Conservation (phyloP, 1,140 invertebrate species). For the Anastatus disparis region DNA sequence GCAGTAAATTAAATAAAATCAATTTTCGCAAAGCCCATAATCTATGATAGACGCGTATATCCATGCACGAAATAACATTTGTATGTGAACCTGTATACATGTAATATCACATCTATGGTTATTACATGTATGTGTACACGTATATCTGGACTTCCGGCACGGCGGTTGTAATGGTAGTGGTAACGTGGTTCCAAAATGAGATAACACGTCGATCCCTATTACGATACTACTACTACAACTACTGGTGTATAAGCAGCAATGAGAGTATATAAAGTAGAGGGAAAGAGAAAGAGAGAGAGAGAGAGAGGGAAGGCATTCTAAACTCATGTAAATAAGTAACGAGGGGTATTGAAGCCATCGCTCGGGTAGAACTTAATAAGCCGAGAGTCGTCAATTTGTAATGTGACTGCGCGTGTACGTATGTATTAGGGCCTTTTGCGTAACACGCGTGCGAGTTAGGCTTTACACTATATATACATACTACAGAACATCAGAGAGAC, state of each 20-base stretch:
- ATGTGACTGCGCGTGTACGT: constrained; percentile 53
- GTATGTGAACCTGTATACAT: no score
- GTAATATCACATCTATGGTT: no score
- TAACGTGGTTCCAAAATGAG: not conserved
- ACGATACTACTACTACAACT: no score
- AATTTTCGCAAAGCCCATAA: no score
- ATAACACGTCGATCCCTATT: constrained; percentile 60
- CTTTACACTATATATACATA: no score
- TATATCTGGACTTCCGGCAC: constrained; percentile 11
- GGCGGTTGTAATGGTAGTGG: no score
- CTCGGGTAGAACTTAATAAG: constrained; percentile 67
- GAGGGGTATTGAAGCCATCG: constrained; percentile 63
- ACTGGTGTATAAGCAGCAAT: no score
- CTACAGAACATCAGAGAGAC: no score
- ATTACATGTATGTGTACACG: not conserved
- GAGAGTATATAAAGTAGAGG: not conserved
- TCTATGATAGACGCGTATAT: no score
- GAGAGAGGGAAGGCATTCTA: constrained; percentile 55
- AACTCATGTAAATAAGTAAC: constrained; percentile 66
- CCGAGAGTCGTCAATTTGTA: constrained; percentile 64
- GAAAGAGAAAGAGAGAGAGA: not conserved
- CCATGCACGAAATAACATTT: no score
- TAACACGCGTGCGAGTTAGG: constrained; percentile 34
- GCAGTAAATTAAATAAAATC: no score
- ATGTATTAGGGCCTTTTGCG: constrained; percentile 50